phyloP scores from a whole-genome alignment of 2,113 vertebrate genomes.

The Elgaria multicarinata region DNA sequence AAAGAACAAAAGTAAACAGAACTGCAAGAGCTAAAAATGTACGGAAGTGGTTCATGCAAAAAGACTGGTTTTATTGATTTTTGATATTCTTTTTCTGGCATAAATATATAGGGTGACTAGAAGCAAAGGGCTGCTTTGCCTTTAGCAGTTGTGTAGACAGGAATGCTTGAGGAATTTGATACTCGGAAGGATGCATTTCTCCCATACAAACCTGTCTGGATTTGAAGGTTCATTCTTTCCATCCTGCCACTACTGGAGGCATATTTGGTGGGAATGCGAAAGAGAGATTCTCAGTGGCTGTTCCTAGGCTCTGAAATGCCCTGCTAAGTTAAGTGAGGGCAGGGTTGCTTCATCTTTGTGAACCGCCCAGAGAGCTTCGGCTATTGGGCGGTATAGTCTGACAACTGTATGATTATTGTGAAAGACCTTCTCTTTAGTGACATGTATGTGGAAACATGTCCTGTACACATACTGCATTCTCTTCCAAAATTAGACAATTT shows the following conservation, averaged over 20 bases:
- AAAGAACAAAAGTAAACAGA: not conserved
- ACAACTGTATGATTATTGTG: not conserved
- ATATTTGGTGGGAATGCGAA: no score
- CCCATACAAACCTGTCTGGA: no score
- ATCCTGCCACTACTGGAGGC: no score
- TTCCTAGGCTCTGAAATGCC: no score
- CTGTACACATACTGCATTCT: not conserved
- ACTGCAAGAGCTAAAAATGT: not conserved
- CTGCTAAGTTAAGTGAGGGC: no score
- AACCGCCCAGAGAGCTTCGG: no score
- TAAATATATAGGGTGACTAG: not conserved
- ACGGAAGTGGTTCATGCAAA: not conserved
- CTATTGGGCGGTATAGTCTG: no score
- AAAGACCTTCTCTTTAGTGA: not conserved
- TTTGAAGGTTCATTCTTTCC: no score
- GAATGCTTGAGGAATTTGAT: not conserved
- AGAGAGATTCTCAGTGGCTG: no score
- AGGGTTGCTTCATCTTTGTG: no score
- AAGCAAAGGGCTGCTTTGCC: not conserved
- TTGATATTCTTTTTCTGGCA: not conserved
- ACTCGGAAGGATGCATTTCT: no score
- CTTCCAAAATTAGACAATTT: slow-evolving; percentile 34
- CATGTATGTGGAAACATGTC: not conserved
- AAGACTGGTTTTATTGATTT: not conserved
- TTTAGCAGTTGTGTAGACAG: not conserved